phyloP scores from a whole-genome alignment of 1,140 invertebrate species.

The Marisa cornuarietis region DNA sequence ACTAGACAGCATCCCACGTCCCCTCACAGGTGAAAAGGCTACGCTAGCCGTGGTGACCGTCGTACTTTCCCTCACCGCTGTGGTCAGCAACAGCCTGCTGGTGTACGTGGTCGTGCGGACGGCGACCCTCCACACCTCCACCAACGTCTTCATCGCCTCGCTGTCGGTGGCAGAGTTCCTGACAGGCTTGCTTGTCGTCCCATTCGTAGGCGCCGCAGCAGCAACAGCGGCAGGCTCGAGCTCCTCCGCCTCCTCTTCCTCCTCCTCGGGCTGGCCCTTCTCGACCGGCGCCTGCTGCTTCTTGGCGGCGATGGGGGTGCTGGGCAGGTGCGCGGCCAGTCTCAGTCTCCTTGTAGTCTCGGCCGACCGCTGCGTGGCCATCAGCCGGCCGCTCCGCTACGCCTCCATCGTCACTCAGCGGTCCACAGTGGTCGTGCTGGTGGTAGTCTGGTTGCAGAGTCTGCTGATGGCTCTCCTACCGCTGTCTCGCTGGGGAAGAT shows the following conservation, averaged over 20 bases:
- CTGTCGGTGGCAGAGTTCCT: conserved; percentile 30
- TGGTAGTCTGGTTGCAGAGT: conserved; percentile 24
- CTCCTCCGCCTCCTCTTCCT: not conserved
- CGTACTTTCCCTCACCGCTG: conserved; percentile 24
- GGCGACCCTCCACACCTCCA: conserved; percentile 32
- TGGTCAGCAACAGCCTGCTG: conserved; percentile 29
- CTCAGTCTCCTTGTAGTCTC: conserved; percentile 34
- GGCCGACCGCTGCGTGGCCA: conserved; percentile 35
- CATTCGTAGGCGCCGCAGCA: conserved; percentile 22
- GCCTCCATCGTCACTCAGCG: conserved; percentile 21
- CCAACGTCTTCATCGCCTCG: conserved; percentile 38
- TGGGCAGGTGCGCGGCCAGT: conserved; percentile 27
- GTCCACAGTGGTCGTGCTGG: conserved; percentile 11
- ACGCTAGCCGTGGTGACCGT: conserved; percentile 14
- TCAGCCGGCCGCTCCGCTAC: conserved; percentile 39
- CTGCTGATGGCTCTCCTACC: conserved; percentile 27
- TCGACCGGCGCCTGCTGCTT: conserved; percentile 17
- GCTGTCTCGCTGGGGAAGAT: conserved; percentile 12
- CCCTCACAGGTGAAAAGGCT: not conserved
- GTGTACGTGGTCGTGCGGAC: conserved; percentile 32
- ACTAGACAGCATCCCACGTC: not conserved
- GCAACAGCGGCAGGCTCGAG: not conserved
- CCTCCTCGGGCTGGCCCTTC: conserved; percentile 14
- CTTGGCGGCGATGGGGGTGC: conserved; percentile 21
- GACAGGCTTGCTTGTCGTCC: conserved; percentile 28